Conservation (phyloP, 2,113 vertebrate genomes). For the Dasyprocta punctata region DNA sequence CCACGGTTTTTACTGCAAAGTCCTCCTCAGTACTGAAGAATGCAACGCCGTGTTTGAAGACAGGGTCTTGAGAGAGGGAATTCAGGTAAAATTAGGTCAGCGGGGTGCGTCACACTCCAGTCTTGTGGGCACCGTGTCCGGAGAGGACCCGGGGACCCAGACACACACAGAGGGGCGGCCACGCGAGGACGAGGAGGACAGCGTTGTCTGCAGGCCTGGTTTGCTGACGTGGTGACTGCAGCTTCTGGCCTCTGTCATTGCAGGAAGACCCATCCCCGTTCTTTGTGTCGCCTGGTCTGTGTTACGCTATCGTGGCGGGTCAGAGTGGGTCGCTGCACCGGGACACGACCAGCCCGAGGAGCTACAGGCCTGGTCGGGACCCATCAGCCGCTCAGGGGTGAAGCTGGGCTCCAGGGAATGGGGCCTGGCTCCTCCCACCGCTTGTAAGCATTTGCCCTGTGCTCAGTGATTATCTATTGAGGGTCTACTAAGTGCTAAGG, state of each 20-base stretch:
- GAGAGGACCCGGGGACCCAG: background rate
- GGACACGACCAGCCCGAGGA: background rate
- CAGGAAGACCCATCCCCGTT: background rate
- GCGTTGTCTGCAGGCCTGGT: background rate
- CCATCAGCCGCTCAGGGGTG: no score
- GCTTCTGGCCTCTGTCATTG: background rate
- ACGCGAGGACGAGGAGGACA: background rate
- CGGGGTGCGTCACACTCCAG: background rate
- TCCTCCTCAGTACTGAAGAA: background rate
- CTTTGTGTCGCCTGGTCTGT: background rate
- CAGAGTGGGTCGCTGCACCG: rapidly evolving
- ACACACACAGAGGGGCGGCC: background rate
- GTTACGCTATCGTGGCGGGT: rapidly evolving
- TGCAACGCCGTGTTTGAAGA: background rate
- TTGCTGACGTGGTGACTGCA: background rate
- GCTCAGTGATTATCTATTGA: background rate
- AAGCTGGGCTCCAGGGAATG: background rate
- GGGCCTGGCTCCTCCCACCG: background rate
- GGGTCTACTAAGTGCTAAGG: background rate
- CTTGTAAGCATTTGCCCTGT: no score
- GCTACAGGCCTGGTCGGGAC: background rate
- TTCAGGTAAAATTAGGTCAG: background rate
- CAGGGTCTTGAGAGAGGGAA: background rate
- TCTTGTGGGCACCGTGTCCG: no score
- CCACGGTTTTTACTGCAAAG: background rate